phyloP scores from a whole-genome alignment of 1,140 invertebrate genomes.

The Drosophila punjabiensis region DNA sequence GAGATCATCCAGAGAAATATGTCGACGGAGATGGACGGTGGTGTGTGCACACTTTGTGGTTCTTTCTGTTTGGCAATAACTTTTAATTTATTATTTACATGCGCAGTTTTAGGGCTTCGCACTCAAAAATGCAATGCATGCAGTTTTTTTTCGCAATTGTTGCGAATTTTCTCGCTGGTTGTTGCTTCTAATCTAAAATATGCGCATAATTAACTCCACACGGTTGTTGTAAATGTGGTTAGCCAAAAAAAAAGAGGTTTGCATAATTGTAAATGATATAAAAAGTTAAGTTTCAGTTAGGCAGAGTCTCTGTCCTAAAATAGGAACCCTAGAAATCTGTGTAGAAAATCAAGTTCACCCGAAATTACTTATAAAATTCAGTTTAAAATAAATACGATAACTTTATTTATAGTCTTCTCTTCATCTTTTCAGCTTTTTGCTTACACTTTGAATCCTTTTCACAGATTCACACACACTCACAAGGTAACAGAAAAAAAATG shows the following conservation, averaged over 20 bases:
- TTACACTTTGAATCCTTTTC: slow-evolving; percentile 34
- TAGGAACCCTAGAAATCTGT: not conserved
- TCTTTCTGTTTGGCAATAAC: slow-evolving; percentile 60
- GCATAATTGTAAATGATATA: slow-evolving; percentile 22
- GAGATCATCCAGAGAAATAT: slow-evolving; percentile 14
- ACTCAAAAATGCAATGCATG: slow-evolving; percentile 69
- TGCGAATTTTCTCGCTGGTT: slow-evolving; percentile 13
- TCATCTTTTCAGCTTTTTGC: slow-evolving; percentile 18
- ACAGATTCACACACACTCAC: slow-evolving; percentile 50
- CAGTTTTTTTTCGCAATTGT: slow-evolving; percentile 40
- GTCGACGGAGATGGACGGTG: slow-evolving; percentile 4
- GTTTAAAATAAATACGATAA: slow-evolving; percentile 76
- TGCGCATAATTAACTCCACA: slow-evolving; percentile 68
- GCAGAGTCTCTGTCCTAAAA: not conserved
- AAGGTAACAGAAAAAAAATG: slow-evolving; percentile 64
- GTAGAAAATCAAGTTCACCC: not conserved
- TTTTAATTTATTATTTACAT: slow-evolving; percentile 68
- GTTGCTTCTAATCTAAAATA: slow-evolving; percentile 62
- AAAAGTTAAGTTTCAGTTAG: not conserved
- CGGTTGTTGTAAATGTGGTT: slow-evolving; percentile 50
- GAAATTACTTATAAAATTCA: not conserved
- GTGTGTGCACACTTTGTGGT: slow-evolving; percentile 64
- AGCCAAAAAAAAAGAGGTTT: slow-evolving; percentile 20
- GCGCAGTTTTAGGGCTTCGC: slow-evolving; percentile 71
- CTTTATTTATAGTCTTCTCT: slow-evolving; percentile 77